phyloP scores from a whole-genome alignment of 2,888 invertebrate species.

The Cryptophagus acutangulus region DNA sequence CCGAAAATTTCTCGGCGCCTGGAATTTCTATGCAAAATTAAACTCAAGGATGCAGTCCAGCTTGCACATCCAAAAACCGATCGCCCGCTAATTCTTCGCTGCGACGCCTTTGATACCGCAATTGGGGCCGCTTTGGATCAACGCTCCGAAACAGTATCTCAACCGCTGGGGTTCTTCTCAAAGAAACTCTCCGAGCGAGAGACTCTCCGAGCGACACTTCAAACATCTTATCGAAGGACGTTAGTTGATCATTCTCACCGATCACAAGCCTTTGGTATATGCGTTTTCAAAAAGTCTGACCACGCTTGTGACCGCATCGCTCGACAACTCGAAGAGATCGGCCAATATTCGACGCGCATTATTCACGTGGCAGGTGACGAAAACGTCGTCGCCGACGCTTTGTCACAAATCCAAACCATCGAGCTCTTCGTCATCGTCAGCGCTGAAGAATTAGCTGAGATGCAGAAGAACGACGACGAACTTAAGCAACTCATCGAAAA shows the following conservation, averaged over 20 bases:
- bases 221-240: neutral
- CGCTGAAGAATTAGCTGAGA: neutral
- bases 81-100: too few species aligned
- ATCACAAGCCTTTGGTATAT: conserved; percentile 1
- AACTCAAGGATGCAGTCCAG: too few species aligned
- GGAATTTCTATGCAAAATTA: too few species aligned
- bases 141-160: too few species aligned
- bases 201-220: too few species aligned
- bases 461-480: neutral
- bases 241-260: neutral
- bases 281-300: neutral
- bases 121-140: too few species aligned
- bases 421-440: neutral
- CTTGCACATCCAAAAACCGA: too few species aligned
- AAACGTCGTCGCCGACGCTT: neutral
- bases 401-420: neutral
- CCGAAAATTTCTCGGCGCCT: too few species aligned
- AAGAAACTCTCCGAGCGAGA: too few species aligned
- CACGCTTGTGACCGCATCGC: neutral
- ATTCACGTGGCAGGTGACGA: neutral
- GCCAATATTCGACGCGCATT: neutral
- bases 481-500: neutral
- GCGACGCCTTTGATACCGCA: too few species aligned
- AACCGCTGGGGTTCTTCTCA: too few species aligned
- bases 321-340: neutral